Conservation (phyloP, 2,888 invertebrate genomes). For the Stenoptilia bipunctidactyla region DNA sequence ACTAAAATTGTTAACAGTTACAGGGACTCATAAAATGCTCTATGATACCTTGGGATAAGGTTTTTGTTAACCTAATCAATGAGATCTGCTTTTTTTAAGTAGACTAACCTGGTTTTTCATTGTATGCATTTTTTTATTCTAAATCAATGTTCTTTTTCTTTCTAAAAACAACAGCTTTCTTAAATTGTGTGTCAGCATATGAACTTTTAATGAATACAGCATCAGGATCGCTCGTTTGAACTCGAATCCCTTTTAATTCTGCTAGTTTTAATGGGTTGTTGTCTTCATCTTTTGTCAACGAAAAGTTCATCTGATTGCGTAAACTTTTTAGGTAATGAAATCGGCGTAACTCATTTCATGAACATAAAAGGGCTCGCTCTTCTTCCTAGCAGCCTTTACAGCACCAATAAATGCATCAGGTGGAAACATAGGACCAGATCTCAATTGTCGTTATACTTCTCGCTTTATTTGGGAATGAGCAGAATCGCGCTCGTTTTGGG, state of each 20-base stretch:
- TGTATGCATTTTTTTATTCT: slow-evolving; percentile 7
- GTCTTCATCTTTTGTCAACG: slow-evolving; percentile 3
- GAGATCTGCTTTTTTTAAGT: slow-evolving; percentile 7
- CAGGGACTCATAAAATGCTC: slow-evolving; percentile 5
- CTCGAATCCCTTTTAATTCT: slow-evolving; percentile 6
- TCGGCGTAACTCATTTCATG: slow-evolving; percentile 2
- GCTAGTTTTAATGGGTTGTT: slow-evolving; percentile 4
- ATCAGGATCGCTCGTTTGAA: slow-evolving; percentile 5
- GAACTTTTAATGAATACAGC: slow-evolving; percentile 5
- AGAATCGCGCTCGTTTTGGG: slow-evolving; percentile 17
- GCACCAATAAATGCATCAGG: slow-evolving; percentile 12
- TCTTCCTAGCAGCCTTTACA: slow-evolving; percentile 9
- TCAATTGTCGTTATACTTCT: slow-evolving; percentile 10
- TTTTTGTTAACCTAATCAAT: slow-evolving; percentile 7
- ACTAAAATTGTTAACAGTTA: neutral
- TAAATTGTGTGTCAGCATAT: slow-evolving; percentile 2
- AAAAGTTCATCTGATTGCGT: slow-evolving; percentile 9
- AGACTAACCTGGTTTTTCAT: slow-evolving; percentile 1
- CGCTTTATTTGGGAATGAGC: slow-evolving; percentile 14
- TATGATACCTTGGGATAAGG: slow-evolving; percentile 10
- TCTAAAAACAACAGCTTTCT: slow-evolving; percentile 5
- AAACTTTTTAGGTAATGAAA: slow-evolving; percentile 7
- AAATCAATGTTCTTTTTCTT: slow-evolving; percentile 7
- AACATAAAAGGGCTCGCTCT: neutral
- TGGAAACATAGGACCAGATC: slow-evolving; percentile 17